These are phyloP conservation scores for Xylocampa areola DNA, from an alignment of 2,888 invertebrate genomes.

Conservation along the genomic window DNA sequence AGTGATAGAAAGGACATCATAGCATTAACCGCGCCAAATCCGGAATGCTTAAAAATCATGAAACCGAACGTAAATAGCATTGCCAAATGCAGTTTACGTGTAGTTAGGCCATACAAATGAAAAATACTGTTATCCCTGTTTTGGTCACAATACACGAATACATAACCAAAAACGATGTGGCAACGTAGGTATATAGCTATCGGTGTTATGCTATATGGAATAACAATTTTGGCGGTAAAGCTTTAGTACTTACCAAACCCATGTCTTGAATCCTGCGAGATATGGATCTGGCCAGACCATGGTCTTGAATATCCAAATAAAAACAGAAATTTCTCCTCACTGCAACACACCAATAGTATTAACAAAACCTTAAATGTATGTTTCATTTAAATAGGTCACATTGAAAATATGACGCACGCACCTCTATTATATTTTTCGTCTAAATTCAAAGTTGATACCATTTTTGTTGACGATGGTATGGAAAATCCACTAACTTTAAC, in stretches of 20 bases:
- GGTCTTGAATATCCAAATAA: slow-evolving; percentile 94
- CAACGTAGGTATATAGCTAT: slow-evolving; percentile 52
- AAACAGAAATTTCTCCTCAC: slow-evolving; percentile 92
- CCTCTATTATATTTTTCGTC: slow-evolving; percentile 86
- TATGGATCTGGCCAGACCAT: slow-evolving; percentile 91
- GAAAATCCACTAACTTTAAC: slow-evolving; percentile 42
- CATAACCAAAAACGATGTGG: slow-evolving; percentile 70
- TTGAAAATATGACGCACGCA: slow-evolving; percentile 69
- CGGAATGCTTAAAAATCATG: background rate
- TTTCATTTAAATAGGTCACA: slow-evolving; percentile 58
- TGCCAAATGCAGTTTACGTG: slow-evolving; percentile 64
- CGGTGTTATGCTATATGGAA: slow-evolving; percentile 22
- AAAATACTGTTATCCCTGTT: slow-evolving; percentile 55
- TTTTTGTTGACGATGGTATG: slow-evolving; percentile 65
- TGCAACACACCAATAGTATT: slow-evolving; percentile 68
- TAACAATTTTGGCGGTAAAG: slow-evolving; percentile 76
- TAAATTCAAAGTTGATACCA: slow-evolving; percentile 85
- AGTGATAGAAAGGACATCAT: background rate
- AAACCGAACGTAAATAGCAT: slow-evolving; percentile 72
- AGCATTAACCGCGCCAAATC: too few relatives aligned
- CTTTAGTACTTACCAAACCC: slow-evolving; percentile 91
- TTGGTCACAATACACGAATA: slow-evolving; percentile 58
- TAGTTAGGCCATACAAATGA: slow-evolving; percentile 31
- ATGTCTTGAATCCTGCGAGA: slow-evolving; percentile 92
- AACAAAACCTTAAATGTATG: slow-evolving; percentile 32